Percentiles rank a stretch among this genome's conserved stretches.
Evolutionary conservation across 2,888 invertebrate species (phyloP).

Genomic region (Sphecodes monilicornis): DNA sequence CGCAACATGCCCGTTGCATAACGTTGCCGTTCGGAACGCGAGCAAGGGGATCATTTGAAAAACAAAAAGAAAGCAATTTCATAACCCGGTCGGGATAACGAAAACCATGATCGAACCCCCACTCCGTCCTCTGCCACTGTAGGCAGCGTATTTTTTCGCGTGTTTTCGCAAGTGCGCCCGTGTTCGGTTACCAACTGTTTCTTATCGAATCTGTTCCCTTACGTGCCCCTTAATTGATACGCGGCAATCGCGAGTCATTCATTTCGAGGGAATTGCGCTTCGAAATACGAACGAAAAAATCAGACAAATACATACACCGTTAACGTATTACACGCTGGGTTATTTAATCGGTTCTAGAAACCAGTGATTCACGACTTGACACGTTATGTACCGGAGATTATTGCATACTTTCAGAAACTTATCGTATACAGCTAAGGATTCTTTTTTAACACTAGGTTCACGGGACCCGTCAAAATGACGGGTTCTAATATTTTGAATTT

Average conservation of each 20-base stretch:
- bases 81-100: not conserved
- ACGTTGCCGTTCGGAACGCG: constrained; percentile 29
- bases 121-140: not conserved
- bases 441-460: no score
- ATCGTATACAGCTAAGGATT: no score
- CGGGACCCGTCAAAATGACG: no score
- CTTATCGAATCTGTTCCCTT: constrained; percentile 20
- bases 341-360: not conserved
- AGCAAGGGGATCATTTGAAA: constrained; percentile 23
- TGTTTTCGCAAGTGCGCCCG: constrained; percentile 10
- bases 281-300: not conserved
- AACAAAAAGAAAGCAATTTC: constrained; percentile 11
- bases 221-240: constrained; percentile 6
- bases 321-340: not conserved
- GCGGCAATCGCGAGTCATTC: constrained; percentile 4
- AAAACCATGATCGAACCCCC: not conserved
- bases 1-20: constrained; percentile 59
- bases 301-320: not conserved
- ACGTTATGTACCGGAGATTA: no score
- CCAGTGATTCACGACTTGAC: no score
- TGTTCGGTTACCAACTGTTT: not conserved
- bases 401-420: no score
- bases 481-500: no score
- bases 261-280: not conserved
- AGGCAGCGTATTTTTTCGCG: not conserved